Conservation (phyloP, 1,140 invertebrate genomes). For the Drosophila micromelanica region DNA sequence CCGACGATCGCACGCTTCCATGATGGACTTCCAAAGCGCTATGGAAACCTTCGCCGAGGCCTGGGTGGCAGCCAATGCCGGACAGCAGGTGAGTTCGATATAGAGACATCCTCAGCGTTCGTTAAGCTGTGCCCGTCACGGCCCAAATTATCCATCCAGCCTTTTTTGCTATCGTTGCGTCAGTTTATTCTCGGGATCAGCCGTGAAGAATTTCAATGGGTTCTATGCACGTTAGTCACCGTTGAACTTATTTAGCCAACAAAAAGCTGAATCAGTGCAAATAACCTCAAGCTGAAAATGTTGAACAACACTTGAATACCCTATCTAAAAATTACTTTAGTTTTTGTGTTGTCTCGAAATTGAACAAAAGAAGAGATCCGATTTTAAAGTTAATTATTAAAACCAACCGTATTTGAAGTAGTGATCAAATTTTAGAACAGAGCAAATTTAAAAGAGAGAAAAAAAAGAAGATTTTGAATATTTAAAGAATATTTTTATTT, state of each 20-base stretch:
- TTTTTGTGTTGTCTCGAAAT: too few relatives aligned
- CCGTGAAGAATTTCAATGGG: constrained; percentile 22
- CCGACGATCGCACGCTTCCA: constrained; percentile 33
- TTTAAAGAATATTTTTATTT: too few relatives aligned
- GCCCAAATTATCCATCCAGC: neutral
- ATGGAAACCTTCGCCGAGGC: constrained; percentile 99
- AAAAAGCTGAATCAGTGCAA: constrained; percentile 31
- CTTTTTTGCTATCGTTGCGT: neutral
- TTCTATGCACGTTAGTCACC: constrained; percentile 33
- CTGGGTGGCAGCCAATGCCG: constrained; percentile 96
- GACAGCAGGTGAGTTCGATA: constrained; percentile 86
- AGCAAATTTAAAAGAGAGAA: too few relatives aligned
- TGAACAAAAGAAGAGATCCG: too few relatives aligned
- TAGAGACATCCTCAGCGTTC: neutral
- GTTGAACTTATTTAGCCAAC: constrained; percentile 9
- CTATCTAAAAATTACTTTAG: neutral
- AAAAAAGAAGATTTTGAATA: too few relatives aligned
- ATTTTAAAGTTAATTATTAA: too few relatives aligned
- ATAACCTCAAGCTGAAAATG: neutral
- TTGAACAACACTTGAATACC: constrained; percentile 1
- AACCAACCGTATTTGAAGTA: too few relatives aligned
- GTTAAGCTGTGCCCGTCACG: too few relatives aligned
- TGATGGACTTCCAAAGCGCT: constrained; percentile 98
- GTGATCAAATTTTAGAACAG: too few relatives aligned
- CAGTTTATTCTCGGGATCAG: constrained; percentile 13